Base-by-base conservation (phyloP, 1,140 invertebrate genomes). In the Bactericera cockerelli region DNA sequence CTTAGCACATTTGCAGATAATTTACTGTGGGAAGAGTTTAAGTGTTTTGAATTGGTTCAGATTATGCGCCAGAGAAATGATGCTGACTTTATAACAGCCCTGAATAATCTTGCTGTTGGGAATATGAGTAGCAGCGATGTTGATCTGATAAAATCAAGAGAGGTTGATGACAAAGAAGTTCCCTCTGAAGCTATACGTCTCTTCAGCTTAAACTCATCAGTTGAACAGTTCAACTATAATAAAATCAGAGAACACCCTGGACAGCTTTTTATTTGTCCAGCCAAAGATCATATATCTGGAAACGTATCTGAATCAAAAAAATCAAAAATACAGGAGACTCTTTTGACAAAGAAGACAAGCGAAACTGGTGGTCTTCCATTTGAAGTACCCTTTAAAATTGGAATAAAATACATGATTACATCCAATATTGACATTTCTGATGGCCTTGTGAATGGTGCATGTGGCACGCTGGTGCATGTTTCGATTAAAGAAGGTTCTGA, bases 391-490 rank as follows among this genome's bases (percentile, higher is more conserved):
- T 39, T 58, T 1, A 11, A 26, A 14, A 10, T 57, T 31, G 31
- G 33, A 10, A 31, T 26, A 10, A 57, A 57, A 21, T 71, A 72
- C 60, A 67, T 71, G 65, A 64, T 72, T 42, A 69, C 65, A 1
- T 61, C 60, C 31, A 71, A 72, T 61, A 64, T 69, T 33, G 42
- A 65, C 55, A 62, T 65, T 1, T 10, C 24, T 21, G 68, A 71
- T 62, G 69, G 69, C n/a, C 63, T 70, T n/a, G 64, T 66, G 59
- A 70, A 71, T 61, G 68, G 69, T 1, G 59, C 64, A 56, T 66
- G 64, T 61, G 67, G 68, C 2, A 31, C 21, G 36, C n/a, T 57
- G 19, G 11, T n/a, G 10, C 26, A 57, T 13, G 11, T 31, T n/a
- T 19, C 14, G 19, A 2, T 21, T 19, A n/a, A 31, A 33, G 6